These are phyloP conservation scores for Fundulus diaphanus DNA, from an alignment of 2,797 vertebrate genomes.

Conservation along the genomic window DNA sequence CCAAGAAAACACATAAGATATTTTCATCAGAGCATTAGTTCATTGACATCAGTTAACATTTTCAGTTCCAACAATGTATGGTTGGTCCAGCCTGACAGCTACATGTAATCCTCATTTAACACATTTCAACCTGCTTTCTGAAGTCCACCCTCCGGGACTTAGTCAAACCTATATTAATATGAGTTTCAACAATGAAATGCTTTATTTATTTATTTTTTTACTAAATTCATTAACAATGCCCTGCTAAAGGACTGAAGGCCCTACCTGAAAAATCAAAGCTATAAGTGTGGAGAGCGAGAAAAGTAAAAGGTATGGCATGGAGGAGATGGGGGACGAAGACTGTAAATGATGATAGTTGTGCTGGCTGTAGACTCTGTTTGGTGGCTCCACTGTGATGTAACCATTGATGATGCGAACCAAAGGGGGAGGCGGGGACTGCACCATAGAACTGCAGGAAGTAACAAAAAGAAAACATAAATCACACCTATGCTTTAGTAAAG, in stretches of 20 bases:
- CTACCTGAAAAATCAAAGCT: conserved; percentile 23
- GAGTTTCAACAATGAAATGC: conserved; percentile 10
- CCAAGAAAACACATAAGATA: conserved; percentile 11
- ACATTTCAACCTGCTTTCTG: conserved; percentile 10
- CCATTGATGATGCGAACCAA: conserved; percentile 85
- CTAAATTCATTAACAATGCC: not conserved
- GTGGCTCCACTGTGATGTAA: conserved; percentile 82
- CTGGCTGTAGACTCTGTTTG: conserved; percentile 49
- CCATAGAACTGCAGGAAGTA: conserved; percentile 68
- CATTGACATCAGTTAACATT: conserved; percentile 20
- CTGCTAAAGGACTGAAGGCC: conserved; percentile 40
- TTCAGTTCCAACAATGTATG: conserved; percentile 12
- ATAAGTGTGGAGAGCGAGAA: conserved; percentile 52
- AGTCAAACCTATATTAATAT: conserved; percentile 7
- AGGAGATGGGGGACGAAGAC: conserved; percentile 52
- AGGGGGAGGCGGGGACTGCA: conserved; percentile 77
- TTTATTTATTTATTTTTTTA: too few species aligned
- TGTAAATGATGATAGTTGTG: conserved; percentile 57
- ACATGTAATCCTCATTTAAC: conserved; percentile 22
- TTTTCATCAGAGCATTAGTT: conserved; percentile 14
- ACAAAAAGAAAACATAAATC: not conserved
- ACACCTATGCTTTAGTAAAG: not conserved
- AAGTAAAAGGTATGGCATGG: conserved; percentile 25
- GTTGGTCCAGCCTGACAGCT: conserved; percentile 20
- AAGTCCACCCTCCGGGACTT: conserved; percentile 1